phyloP scores from a whole-genome alignment of 30 jellyfish, hydroid and myxozoan species.

The Hydractinia echinata region DNA sequence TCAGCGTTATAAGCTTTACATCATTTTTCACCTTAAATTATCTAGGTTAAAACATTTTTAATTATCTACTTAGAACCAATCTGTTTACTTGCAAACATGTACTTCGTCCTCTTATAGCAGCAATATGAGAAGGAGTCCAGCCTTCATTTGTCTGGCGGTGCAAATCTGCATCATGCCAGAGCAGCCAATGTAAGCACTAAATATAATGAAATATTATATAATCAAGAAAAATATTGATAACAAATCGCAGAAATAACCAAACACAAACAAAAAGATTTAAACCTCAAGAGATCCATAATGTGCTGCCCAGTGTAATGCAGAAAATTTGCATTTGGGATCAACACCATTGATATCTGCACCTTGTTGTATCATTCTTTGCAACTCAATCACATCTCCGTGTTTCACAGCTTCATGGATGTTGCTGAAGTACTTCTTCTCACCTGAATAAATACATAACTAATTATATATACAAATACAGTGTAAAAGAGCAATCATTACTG shows the following conservation, averaged over 20 bases:
- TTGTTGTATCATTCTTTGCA: slow-evolving; percentile 71
- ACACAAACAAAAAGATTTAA: background rate
- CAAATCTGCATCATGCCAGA: slow-evolving; percentile 85
- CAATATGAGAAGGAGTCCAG: slow-evolving; percentile 86
- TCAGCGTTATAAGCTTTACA: too few relatives aligned
- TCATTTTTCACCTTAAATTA: too few relatives aligned
- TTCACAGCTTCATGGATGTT: slow-evolving; percentile 62
- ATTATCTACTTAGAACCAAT: background rate
- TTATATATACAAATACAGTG: too few relatives aligned
- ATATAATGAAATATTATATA: background rate
- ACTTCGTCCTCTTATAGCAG: slow-evolving; percentile 80
- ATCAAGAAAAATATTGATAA: background rate
- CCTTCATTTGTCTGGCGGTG: slow-evolving; percentile 53
- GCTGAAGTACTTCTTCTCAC: background rate
- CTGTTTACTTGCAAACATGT: slow-evolving; percentile 59
- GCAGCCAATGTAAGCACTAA: slow-evolving; percentile 82
- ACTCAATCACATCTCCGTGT: slow-evolving; percentile 51
- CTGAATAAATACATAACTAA: too few relatives aligned
- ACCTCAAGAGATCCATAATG: slow-evolving; percentile 88
- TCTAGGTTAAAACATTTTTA: background rate
- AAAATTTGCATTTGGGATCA: slow-evolving; percentile 53
- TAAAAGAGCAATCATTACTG: too few relatives aligned
- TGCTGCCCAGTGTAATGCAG: slow-evolving; percentile 89
- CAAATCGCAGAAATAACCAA: background rate
- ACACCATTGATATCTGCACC: slow-evolving; percentile 71